phyloP scores from a whole-genome alignment of 2,797 vertebrate species.

The Manis javanica region DNA sequence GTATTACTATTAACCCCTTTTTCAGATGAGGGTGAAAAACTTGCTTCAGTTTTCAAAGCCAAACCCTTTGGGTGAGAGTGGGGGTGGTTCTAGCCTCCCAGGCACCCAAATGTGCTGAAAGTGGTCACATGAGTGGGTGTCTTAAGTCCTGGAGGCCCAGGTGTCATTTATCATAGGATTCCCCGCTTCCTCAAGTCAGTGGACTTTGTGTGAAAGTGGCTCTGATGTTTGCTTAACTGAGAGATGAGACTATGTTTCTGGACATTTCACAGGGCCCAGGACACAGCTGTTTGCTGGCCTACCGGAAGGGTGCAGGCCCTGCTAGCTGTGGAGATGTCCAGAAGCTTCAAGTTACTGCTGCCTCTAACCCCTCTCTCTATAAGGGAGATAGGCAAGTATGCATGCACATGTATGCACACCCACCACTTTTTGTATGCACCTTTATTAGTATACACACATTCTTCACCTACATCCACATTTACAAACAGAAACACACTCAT shows the following conservation, averaged over 20 bases:
- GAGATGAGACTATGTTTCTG: neutral
- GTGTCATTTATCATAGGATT: neutral
- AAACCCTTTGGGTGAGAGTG: neutral
- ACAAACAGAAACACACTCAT: neutral
- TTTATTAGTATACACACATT: neutral
- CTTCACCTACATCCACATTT: neutral
- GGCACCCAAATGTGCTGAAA: neutral
- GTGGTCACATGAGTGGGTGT: neutral
- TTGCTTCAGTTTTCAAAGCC: neutral
- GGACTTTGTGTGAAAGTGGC: neutral
- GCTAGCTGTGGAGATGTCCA: neutral
- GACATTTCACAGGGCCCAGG: neutral
- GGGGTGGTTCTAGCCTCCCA: neutral
- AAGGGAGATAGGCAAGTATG: neutral
- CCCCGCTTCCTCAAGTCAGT: neutral
- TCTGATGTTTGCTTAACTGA: neutral
- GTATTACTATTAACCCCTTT: neutral
- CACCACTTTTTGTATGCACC: neutral
- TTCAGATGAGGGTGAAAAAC: neutral
- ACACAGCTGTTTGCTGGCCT: neutral
- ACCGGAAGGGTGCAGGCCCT: neutral
- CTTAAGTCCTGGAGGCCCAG: neutral
- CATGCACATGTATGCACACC: accelerated
- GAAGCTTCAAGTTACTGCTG: neutral
- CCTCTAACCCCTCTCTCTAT: neutral